Evolutionary conservation across 2,797 vertebrate species (phyloP).

Genomic region (Parambassis ranga): DNA sequence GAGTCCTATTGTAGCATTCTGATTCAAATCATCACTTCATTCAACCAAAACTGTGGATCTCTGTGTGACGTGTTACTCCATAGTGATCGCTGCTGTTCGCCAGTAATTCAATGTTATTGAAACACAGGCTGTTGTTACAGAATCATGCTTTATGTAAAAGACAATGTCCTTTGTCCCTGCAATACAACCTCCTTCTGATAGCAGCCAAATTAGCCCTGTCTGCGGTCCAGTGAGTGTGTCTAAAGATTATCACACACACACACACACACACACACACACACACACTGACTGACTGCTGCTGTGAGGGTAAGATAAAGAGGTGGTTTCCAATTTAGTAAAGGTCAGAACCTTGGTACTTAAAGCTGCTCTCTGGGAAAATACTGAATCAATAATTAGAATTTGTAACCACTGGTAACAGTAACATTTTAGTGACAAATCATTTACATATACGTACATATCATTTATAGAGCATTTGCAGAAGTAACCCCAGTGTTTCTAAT

Average conservation of each 20-base stretch:
- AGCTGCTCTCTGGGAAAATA: constrained; percentile 6
- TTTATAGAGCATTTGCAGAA: not conserved
- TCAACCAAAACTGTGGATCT: not conserved
- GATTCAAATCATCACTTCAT: constrained; percentile 7
- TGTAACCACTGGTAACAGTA: constrained; percentile 6
- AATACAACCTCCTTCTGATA: constrained; percentile 20
- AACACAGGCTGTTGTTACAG: not conserved
- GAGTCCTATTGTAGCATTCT: not conserved
- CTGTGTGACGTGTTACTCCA: not conserved
- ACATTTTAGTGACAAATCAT: not conserved
- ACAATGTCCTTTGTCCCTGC: constrained; percentile 14
- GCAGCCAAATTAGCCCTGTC: constrained; percentile 41
- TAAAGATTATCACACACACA: constrained; percentile 30
- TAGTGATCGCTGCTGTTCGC: not conserved
- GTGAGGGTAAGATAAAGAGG: constrained; percentile 56
- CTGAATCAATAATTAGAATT: constrained; percentile 45
- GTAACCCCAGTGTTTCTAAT: not conserved
- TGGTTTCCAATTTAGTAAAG: constrained; percentile 56
- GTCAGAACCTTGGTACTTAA: constrained; percentile 40
- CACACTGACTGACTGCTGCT: constrained; percentile 42
- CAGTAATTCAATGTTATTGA: constrained; percentile 3
- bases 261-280: constrained; percentile 18
- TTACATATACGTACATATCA: not conserved
- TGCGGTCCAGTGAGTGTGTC: constrained; percentile 44
- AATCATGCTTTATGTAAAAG: not conserved